Percentiles rank a stretch among this genome's conserved stretches.
Evolutionary conservation across 2,888 invertebrate genomes (phyloP).

Genomic region (Erebia epiphron): DNA sequence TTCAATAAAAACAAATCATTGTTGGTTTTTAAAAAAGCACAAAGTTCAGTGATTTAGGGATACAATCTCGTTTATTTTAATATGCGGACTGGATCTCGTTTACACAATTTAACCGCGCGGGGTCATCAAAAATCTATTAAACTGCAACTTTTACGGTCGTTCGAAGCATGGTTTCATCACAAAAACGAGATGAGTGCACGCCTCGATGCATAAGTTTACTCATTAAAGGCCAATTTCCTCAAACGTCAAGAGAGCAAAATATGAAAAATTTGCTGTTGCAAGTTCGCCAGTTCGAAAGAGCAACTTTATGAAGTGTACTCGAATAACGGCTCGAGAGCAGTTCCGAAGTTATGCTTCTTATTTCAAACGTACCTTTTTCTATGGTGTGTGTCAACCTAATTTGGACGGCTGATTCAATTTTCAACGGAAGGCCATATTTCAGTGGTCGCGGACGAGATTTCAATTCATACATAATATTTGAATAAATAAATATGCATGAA

Average conservation of each 20-base stretch:
- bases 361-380: conserved; percentile 47
- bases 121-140: conserved; percentile 37
- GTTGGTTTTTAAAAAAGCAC: conserved; percentile 19
- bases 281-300: conserved; percentile 46
- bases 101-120: conserved; percentile 26
- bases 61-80: conserved; percentile 30
- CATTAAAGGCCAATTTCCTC: conserved; percentile 61
- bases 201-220: conserved; percentile 59
- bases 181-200: conserved; percentile 47
- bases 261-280: conserved; percentile 56
- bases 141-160: conserved; percentile 35
- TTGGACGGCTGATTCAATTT: conserved; percentile 75
- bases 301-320: conserved; percentile 54
- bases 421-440: conserved; percentile 70
- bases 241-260: conserved; percentile 57
- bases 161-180: conserved; percentile 36
- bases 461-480: conserved; percentile 81
- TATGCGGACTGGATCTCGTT: conserved; percentile 27
- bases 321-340: conserved; percentile 51
- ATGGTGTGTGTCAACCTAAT: conserved; percentile 64
- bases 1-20: conserved; percentile 50
- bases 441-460: conserved; percentile 76
- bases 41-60: conserved; percentile 22
- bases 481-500: conserved; percentile 83
- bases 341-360: conserved; percentile 47